Evolutionary conservation across 2,113 vertebrate species (phyloP).

Genomic region (Arizona elegans): DNA sequence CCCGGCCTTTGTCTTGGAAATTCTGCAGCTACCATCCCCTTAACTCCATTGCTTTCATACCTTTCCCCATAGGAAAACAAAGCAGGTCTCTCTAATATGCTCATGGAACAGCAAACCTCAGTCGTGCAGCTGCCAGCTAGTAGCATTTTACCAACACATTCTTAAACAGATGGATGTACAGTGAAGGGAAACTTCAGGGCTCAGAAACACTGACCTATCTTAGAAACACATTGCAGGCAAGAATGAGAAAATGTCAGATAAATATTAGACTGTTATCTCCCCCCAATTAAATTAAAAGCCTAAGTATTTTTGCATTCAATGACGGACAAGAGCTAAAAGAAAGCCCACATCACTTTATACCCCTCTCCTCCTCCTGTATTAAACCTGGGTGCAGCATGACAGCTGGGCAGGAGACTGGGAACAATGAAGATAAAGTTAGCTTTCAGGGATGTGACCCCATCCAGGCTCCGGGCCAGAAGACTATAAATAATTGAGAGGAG

Average conservation of each 20-base stretch:
- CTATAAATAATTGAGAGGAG: slow-evolving; percentile 71
- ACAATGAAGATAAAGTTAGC: slow-evolving; percentile 66
- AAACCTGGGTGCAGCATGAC: slow-evolving; percentile 42
- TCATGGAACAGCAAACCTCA: neutral
- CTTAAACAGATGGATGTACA: neutral
- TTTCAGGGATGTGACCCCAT: slow-evolving; percentile 66
- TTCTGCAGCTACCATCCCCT: neutral
- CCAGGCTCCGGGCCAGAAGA: slow-evolving; percentile 62
- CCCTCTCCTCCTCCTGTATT: slow-evolving; percentile 30
- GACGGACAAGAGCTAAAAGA: neutral
- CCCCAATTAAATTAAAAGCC: neutral
- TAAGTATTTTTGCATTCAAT: neutral
- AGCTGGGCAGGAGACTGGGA: slow-evolving; percentile 60
- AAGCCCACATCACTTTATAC: slow-evolving; percentile 9
- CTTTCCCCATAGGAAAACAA: neutral
- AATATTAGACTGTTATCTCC: neutral
- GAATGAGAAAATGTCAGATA: neutral
- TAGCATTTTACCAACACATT: neutral
- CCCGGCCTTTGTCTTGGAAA: neutral
- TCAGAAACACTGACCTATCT: accelerated
- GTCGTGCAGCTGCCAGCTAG: accelerated
- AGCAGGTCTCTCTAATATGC: neutral
- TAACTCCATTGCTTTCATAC: neutral
- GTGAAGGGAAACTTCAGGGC: neutral
- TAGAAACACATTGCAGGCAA: neutral